Percentiles rank a stretch among this genome's conserved stretches.
These are phyloP conservation scores for Lasioglossum figueresi DNA, from an alignment of 2,888 invertebrate species.

Conservation along the genomic window DNA sequence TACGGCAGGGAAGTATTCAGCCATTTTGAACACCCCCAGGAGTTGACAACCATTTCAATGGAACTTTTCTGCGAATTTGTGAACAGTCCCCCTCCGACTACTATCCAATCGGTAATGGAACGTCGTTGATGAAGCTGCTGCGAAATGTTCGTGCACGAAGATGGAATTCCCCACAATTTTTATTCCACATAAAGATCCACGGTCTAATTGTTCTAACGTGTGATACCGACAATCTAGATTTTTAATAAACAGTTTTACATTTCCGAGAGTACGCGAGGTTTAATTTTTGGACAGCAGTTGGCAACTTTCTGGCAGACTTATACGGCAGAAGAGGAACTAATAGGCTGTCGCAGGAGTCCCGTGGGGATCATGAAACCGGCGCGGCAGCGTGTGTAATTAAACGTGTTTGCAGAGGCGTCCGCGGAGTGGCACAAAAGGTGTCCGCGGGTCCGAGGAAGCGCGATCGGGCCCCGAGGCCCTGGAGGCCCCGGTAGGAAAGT, in stretches of 20 bases:
- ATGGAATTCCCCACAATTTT: background rate
- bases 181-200: background rate
- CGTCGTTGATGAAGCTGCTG: constrained; percentile 3
- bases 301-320: background rate
- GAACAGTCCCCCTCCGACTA: constrained; percentile 1
- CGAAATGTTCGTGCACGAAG: background rate
- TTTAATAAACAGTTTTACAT: background rate
- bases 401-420: constrained; percentile 70
- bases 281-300: background rate
- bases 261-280: background rate
- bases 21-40: constrained; percentile 2
- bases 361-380: constrained; percentile 42
- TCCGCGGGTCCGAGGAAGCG: constrained; percentile 63
- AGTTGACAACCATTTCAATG: constrained; percentile 5
- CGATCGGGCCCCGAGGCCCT: constrained; percentile 16
- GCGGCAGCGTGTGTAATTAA: constrained; percentile 58
- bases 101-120: constrained; percentile 5
- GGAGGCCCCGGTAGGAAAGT: constrained; percentile 40
- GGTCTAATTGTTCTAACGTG: background rate
- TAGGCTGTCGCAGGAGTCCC: constrained; percentile 23
- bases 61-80: constrained; percentile 1
- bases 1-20: constrained; percentile 2
- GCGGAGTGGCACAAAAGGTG: constrained; percentile 70
- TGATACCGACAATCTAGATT: background rate
- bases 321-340: background rate